Conservation (phyloP, 2,113 vertebrate genomes). For the Coptodon bakossiorum region DNA sequence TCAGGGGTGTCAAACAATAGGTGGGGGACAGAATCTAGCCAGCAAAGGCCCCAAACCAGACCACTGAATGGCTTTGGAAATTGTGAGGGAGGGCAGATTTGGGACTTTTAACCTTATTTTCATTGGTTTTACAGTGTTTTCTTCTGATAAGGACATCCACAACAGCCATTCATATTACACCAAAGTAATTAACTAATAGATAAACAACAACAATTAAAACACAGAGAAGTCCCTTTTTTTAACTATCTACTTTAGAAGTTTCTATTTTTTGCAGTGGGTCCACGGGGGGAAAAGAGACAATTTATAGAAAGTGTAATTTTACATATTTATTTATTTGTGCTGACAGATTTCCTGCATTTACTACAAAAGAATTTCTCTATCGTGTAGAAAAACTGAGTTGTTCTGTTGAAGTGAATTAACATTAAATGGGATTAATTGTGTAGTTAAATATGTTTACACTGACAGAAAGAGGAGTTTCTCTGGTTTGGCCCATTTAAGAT, state of each 20-base stretch:
- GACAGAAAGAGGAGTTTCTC: background rate
- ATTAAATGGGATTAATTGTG: background rate
- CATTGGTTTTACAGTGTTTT: background rate
- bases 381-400: background rate
- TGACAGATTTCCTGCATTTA: background rate
- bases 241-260: background rate
- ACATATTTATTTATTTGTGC: background rate
- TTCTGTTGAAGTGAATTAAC: background rate
- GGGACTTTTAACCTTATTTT: background rate
- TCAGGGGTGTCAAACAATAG: background rate
- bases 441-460: background rate
- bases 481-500: background rate
- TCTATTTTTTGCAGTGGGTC: background rate
- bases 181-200: background rate
- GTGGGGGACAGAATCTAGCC: background rate
- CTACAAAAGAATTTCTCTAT: background rate
- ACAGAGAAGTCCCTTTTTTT: background rate
- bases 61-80: background rate
- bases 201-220: background rate
- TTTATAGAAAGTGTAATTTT: background rate
- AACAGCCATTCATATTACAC: background rate
- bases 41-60: background rate
- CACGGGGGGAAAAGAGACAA: background rate
- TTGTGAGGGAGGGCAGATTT: background rate
- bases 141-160: background rate